phyloP scores from a whole-genome alignment of 92 coral and sea anemone species.

The Scolanthus callimorphus region DNA sequence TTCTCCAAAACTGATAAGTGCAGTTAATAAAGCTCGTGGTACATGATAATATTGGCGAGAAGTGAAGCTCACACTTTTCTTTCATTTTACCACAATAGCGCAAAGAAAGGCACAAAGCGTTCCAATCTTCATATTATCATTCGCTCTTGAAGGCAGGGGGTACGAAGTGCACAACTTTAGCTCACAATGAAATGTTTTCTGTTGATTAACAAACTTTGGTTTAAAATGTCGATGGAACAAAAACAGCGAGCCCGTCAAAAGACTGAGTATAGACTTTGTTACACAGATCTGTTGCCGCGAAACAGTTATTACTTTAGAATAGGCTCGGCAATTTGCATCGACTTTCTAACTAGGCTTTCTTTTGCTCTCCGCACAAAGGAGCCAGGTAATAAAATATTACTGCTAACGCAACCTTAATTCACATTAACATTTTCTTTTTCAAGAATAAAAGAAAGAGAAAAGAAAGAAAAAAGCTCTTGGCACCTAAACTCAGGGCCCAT shows the following conservation, averaged over 20 bases:
- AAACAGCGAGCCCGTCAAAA: conserved; percentile 7
- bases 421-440: conserved; percentile 4
- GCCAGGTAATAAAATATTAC: conserved; percentile 21
- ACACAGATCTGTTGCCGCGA: neutral
- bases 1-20: conserved; percentile 7
- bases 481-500: no score
- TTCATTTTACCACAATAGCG: neutral
- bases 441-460: neutral
- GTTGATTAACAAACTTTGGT: conserved; percentile 9
- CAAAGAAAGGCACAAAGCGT: conserved; percentile 1
- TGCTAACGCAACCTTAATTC: conserved; percentile 1
- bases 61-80: conserved; percentile 8
- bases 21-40: neutral
- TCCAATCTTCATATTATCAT: conserved; percentile 6
- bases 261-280: conserved; percentile 7
- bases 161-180: neutral
- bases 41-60: neutral
- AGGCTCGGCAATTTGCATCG: conserved; percentile 1
- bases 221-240: conserved; percentile 3
- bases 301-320: neutral
- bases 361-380: conserved; percentile 9
- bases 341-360: neutral
- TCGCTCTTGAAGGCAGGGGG: conserved; percentile 14
- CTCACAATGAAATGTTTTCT: conserved; percentile 2
- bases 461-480: neutral